phyloP scores from a whole-genome alignment of 2,888 invertebrate genomes.

The Dendrolimus houi region DNA sequence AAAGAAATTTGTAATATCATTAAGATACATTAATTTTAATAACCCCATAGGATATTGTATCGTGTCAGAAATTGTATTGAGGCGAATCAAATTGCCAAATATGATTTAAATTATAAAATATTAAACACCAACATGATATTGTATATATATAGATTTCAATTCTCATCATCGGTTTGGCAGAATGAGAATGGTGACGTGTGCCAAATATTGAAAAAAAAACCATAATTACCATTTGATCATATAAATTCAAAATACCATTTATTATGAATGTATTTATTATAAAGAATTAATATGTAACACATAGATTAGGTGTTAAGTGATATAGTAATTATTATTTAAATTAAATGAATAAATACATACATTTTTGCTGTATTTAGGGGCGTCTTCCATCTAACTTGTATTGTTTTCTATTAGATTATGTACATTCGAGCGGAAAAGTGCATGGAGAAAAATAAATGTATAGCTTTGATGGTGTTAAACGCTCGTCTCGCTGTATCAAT shows the following conservation, averaged over 20 bases:
- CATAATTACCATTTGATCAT: conserved; percentile 38
- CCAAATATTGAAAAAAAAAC: conserved; percentile 53
- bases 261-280: conserved; percentile 48
- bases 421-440: conserved; percentile 16
- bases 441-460: conserved; percentile 27
- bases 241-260: conserved; percentile 54
- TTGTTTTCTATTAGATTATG: conserved; percentile 57
- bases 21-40: too few relatives aligned
- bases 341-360: conserved; percentile 55
- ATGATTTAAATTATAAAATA: conserved; percentile 3
- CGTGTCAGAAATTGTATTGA: conserved; percentile 5
- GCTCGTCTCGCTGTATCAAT: conserved; percentile 11
- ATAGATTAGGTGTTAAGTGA: conserved; percentile 66
- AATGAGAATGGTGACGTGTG: conserved; percentile 30
- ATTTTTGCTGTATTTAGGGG: conserved; percentile 73
- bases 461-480: conserved; percentile 24
- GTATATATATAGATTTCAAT: neutral
- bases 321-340: conserved; percentile 55
- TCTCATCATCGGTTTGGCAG: neutral
- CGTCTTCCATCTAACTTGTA: conserved; percentile 72
- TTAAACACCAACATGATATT: neutral
- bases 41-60: too few relatives aligned
- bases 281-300: conserved; percentile 36
- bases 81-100: conserved; percentile 19
- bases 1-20: too few relatives aligned